These are phyloP conservation scores for Oryzias melastigma DNA, from an alignment of 2,113 vertebrate genomes.

Conservation along the genomic window DNA sequence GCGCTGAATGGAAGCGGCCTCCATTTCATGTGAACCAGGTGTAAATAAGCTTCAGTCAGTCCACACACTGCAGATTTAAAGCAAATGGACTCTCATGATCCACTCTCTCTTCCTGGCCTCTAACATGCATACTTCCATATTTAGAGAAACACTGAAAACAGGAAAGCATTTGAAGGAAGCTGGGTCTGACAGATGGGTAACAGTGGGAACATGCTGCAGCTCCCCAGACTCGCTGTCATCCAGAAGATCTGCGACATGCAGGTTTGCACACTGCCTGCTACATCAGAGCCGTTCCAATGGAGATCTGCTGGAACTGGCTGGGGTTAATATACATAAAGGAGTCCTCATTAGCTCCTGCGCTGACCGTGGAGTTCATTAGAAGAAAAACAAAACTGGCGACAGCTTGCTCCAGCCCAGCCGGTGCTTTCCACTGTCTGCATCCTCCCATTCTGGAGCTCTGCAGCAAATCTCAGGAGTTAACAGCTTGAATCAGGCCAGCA, in stretches of 20 bases:
- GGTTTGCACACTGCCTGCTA: constrained; percentile 51
- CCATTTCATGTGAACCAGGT: too few relatives aligned
- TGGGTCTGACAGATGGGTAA: constrained; percentile 63
- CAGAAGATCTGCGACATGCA: constrained; percentile 53
- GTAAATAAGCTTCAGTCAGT: background rate
- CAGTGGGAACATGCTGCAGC: constrained; percentile 66
- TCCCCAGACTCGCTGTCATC: constrained; percentile 56
- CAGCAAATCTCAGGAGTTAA: constrained; percentile 29
- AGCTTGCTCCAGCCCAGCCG: constrained; percentile 47
- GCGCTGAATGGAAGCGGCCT: too few relatives aligned
- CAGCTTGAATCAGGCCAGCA: constrained; percentile 53
- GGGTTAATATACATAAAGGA: constrained; percentile 19
- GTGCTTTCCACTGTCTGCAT: constrained; percentile 35
- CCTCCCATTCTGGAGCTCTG: constrained; percentile 31
- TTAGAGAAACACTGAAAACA: constrained; percentile 64
- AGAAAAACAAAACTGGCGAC: constrained; percentile 30
- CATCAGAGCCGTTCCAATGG: constrained; percentile 49
- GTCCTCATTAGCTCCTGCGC: constrained; percentile 28
- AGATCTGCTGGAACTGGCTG: constrained; percentile 18
- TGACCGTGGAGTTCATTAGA: constrained; percentile 13
- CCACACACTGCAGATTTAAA: constrained; percentile 26
- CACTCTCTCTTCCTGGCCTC: constrained; percentile 30
- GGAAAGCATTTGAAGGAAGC: constrained; percentile 50
- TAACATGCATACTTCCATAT: constrained; percentile 49
- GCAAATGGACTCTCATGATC: constrained; percentile 59